A percentile compares a stretch with the other conserved stretches of the same genome.
Evolutionary conservation across 2,113 vertebrate species (phyloP).

Genomic region (Anhinga anhinga): DNA sequence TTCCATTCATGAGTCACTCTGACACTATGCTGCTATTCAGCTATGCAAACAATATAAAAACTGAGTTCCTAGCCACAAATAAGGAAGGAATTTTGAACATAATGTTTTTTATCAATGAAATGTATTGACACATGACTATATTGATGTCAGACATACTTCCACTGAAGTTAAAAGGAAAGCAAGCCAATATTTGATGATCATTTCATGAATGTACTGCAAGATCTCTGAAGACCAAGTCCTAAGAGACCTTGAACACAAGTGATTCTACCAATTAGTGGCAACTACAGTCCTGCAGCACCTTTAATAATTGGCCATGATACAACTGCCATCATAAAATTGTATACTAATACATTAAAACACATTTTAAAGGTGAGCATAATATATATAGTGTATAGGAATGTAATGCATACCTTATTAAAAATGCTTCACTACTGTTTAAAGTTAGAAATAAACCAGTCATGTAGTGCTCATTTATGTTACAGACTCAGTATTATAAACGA

Average conservation of each 20-base stretch:
- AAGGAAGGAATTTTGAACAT: not conserved
- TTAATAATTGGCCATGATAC: not conserved
- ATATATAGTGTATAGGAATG: not conserved
- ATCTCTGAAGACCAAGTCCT: not conserved
- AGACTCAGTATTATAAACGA: not conserved
- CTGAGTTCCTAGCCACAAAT: not conserved
- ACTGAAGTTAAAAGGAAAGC: not conserved
- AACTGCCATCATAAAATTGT: not conserved
- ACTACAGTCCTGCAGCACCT: not conserved
- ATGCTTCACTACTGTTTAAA: not conserved
- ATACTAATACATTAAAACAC: not conserved
- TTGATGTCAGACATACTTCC: not conserved
- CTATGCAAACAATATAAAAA: slow-evolving; percentile 6
- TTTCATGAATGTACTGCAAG: not conserved
- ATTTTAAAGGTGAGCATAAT: not conserved
- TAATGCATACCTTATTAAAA: not conserved
- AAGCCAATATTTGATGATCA: not conserved
- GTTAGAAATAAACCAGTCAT: not conserved
- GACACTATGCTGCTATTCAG: not conserved
- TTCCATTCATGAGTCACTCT: slow-evolving; percentile 32
- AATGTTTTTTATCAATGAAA: not conserved
- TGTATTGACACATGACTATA: not conserved
- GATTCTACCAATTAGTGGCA: not conserved
- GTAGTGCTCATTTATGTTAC: not conserved
- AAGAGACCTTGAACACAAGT: not conserved